Evolutionary conservation across 2,888 invertebrate genomes (phyloP), one percentile per base, ranked within the genome.

Genomic region (Ommatoiulus sabulosus): DNA sequence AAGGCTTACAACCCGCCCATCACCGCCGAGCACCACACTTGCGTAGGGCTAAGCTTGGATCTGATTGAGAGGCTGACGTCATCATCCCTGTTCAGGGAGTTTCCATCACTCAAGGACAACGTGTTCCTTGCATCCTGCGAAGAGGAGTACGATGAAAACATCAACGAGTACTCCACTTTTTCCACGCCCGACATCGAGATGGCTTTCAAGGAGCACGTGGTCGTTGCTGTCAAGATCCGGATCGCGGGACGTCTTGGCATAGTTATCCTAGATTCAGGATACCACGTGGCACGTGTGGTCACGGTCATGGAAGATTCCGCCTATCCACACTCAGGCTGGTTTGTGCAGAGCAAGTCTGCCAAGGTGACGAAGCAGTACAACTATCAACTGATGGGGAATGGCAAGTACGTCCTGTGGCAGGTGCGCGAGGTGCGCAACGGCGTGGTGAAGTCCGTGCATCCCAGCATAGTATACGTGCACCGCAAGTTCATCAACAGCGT

Each of bases 261-360:
- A 87, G 93, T 97, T 93, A 94, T 98, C 43, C 95, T 97, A 80
- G 98, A 98, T 94, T 97, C 97, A 0, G 97, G 97, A 24, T 98
- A 98, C 93, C 97, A 98, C 93, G 96, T 97, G 90, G 96, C 96
- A 84, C 94, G 97, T 90, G 96, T 96, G 89, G 95, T 97, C 90
- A 97, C 97, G 43, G 95, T 97, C 88, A 98, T 97, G 97, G 94
- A 94, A 63, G 97, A 98, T 92, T 94, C 95, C 90, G 94, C 94
- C 87, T 97, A 96, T 93, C 98, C 97, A 17, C 97, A 98, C 91
- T 97, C 97, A 90, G 96, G 96, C 6, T 90, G 90, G 90, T 91
- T 91, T 89, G 89, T 90, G n/a, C 89, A 97, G 92, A 95, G 96
- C 0, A 95, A 96, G 91, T 96, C 96, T 92, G 93, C 94, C 87